A percentile compares a stretch with the other conserved stretches of the same genome.
Evolutionary conservation across 2,113 vertebrate genomes (phyloP).

Genomic region (Craseonycteris thonglongyai): DNA sequence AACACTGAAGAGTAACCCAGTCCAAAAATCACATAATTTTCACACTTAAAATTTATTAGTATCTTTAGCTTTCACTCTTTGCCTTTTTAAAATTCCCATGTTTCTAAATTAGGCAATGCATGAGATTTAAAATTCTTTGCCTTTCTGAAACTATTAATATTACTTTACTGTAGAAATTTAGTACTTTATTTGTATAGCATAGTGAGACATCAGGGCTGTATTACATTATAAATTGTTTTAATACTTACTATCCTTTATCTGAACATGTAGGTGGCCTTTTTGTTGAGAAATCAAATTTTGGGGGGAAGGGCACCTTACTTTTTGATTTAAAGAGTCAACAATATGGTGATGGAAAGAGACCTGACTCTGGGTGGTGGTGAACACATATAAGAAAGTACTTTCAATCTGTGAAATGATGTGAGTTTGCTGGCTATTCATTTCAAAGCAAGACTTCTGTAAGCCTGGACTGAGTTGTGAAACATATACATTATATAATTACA

Average conservation of each 20-base stretch:
- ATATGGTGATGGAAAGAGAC: too few species aligned
- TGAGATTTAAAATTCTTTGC: neutral
- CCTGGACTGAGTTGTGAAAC: neutral
- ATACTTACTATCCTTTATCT: neutral
- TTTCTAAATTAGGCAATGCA: neutral
- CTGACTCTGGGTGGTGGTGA: too few species aligned
- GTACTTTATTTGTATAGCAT: neutral
- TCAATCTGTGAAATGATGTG: neutral
- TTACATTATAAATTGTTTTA: neutral
- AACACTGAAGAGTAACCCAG: neutral
- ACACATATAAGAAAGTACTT: neutral
- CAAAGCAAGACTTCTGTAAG: neutral
- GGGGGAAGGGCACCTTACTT: neutral
- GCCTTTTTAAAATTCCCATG: neutral
- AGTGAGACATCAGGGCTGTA: neutral
- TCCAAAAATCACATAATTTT: neutral
- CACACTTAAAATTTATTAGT: neutral
- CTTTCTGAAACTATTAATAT: slow-evolving; percentile 10
- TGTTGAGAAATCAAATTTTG: neutral
- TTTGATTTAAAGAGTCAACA: neutral
- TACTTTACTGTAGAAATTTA: neutral
- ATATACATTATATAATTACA: neutral
- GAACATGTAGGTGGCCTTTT: neutral
- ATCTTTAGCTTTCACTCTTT: neutral
- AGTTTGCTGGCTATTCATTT: neutral